Evolutionary conservation across 2,797 vertebrate genomes (phyloP).

Genomic region (Cyprinella venusta): DNA sequence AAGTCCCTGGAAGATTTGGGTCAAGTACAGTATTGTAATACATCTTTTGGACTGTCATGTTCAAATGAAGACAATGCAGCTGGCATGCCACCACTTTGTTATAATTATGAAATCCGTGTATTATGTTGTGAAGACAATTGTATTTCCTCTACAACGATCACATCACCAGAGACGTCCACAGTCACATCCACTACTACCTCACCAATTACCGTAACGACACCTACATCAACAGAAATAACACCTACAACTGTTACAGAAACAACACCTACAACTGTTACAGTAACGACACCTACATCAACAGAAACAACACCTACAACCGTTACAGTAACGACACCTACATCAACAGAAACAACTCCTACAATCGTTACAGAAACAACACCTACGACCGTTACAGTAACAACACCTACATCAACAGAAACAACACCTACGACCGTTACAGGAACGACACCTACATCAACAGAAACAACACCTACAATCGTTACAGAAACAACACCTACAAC

Average conservation of each 20-base stretch:
- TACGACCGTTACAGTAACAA: neutral
- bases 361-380: neutral
- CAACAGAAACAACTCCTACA: neutral
- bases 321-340: too few species aligned
- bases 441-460: neutral
- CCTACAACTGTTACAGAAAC: too few species aligned
- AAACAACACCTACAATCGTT: neutral
- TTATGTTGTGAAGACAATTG: constrained; percentile 71
- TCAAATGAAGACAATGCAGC: constrained; percentile 64
- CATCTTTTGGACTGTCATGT: constrained; percentile 74
- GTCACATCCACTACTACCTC: too few species aligned
- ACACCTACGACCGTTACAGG: too few species aligned
- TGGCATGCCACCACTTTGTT: constrained; percentile 64
- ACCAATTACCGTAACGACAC: too few species aligned
- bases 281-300: too few species aligned
- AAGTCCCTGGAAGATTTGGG: constrained; percentile 61
- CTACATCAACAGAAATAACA: too few species aligned
- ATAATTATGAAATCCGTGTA: constrained; percentile 81
- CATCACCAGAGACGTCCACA: constrained; percentile 2
- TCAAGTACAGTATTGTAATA: constrained; percentile 71
- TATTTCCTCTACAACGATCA: neutral
- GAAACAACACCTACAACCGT: neutral
- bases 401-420: neutral
- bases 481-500: neutral
- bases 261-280: too few species aligned